phyloP scores from a whole-genome alignment of 2,888 invertebrate genomes.

The Mimumesa dahlbomi region DNA sequence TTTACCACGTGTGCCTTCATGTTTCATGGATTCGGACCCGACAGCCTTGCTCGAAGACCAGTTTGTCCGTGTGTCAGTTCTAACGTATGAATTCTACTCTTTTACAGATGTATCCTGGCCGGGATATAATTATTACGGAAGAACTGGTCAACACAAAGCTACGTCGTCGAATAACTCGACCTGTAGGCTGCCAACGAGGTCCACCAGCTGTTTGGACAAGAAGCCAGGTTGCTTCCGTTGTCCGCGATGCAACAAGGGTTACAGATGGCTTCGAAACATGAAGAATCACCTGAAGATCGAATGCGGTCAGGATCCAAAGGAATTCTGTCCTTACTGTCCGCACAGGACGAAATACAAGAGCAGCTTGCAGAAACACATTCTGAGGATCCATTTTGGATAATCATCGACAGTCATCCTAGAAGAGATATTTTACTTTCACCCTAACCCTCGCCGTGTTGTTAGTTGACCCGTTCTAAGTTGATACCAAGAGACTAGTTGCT shows the following conservation, averaged over 20 bases:
- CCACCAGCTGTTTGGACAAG: slow-evolving; percentile 59
- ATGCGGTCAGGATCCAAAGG: slow-evolving; percentile 83
- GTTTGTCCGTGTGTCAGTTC: not conserved
- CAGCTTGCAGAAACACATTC: slow-evolving; percentile 81
- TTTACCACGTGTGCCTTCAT: no score
- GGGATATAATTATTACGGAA: slow-evolving; percentile 22
- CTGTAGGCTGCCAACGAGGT: slow-evolving; percentile 12
- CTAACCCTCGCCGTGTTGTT: no score
- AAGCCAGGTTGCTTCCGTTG: slow-evolving; percentile 79
- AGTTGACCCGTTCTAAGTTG: no score
- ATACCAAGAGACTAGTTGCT: no score
- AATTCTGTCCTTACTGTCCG: slow-evolving; percentile 82
- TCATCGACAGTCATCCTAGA: not conserved
- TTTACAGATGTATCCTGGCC: slow-evolving; percentile 44
- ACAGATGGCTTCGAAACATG: slow-evolving; percentile 83
- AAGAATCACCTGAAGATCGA: slow-evolving; percentile 83
- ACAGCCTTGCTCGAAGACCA: no score
- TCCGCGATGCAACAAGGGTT: slow-evolving; percentile 82
- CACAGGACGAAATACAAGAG: slow-evolving; percentile 82
- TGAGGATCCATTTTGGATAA: slow-evolving; percentile 69
- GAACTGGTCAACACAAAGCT: slow-evolving; percentile 13
- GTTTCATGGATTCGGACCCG: no score
- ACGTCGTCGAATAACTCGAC: not conserved
- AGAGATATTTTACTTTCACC: not conserved
- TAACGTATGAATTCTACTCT: slow-evolving; percentile 16